Percentiles rank a stretch among this genome's conserved stretches.
phyloP scores from a whole-genome alignment of 2,888 invertebrate species.

The Ophioninae sp. region DNA sequence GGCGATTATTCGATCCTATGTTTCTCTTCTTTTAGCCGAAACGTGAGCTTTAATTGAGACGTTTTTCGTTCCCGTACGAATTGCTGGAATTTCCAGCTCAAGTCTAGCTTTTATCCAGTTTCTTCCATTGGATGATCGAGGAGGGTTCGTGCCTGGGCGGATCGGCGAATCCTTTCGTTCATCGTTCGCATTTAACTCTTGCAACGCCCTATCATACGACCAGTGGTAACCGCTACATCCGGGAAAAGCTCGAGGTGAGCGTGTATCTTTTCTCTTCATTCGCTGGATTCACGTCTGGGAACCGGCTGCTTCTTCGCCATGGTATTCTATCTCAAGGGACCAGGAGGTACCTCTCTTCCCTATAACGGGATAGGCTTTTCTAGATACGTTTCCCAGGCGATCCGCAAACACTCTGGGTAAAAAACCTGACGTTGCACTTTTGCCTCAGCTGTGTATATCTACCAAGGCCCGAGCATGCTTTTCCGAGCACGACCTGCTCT shows the following conservation, averaged over 20 bases:
- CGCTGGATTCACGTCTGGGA: slow-evolving; percentile 23
- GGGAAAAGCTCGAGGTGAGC: slow-evolving; percentile 8
- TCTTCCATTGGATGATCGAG: neutral
- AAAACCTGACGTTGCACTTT: slow-evolving; percentile 69
- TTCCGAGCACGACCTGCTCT: slow-evolving; percentile 25
- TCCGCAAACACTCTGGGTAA: slow-evolving; percentile 69
- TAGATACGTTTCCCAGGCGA: slow-evolving; percentile 47
- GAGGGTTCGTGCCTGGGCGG: neutral
- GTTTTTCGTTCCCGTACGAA: slow-evolving; percentile 66
- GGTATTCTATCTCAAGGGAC: slow-evolving; percentile 38
- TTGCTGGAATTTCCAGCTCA: slow-evolving; percentile 43
- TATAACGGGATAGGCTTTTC: slow-evolving; percentile 34
- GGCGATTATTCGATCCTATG: neutral
- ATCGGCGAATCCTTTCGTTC: slow-evolving; percentile 20
- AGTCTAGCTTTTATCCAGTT: neutral
- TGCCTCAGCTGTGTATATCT: slow-evolving; percentile 26
- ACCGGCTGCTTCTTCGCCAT: slow-evolving; percentile 26
- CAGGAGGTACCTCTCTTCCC: neutral
- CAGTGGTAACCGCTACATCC: slow-evolving; percentile 27
- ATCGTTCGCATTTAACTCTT: slow-evolving; percentile 30
- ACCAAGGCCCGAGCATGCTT: slow-evolving; percentile 36
- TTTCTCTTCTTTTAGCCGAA: slow-evolving; percentile 47
- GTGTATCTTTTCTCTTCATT: slow-evolving; percentile 24
- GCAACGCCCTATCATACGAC: neutral
- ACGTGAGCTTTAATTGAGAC: slow-evolving; percentile 74